Conservation (phyloP, 2,888 invertebrate genomes). For the Cephus nigrinus region DNA sequence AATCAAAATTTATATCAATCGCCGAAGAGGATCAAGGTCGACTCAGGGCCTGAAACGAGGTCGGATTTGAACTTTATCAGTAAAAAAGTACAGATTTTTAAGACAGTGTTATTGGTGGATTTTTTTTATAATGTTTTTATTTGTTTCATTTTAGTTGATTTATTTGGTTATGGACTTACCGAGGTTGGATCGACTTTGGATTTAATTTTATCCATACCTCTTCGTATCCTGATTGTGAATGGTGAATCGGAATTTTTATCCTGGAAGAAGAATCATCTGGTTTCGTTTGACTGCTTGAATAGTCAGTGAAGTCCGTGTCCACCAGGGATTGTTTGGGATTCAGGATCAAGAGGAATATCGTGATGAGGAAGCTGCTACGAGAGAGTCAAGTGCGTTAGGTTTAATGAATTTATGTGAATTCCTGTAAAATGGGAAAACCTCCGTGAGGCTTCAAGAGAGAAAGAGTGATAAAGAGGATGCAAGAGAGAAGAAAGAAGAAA, state of each 20-base stretch:
- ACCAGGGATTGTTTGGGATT: background rate
- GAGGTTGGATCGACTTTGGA: background rate
- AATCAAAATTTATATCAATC: background rate
- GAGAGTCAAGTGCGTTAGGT: background rate
- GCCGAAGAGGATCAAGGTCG: background rate
- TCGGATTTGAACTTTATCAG: background rate
- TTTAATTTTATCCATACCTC: background rate
- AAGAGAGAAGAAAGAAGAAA: slow-evolving; percentile 10
- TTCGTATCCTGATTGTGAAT: background rate
- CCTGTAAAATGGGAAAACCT: background rate
- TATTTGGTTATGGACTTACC: background rate
- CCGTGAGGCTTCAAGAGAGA: background rate
- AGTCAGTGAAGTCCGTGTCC: background rate
- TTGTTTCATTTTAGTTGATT: background rate
- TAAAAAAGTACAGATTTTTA: background rate
- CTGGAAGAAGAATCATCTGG: background rate
- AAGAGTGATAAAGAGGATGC: slow-evolving; percentile 4
- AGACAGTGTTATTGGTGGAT: background rate
- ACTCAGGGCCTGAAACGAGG: background rate
- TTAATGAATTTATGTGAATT: background rate
- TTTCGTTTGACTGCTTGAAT: background rate
- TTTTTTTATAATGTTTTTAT: background rate
- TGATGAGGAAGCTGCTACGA: background rate
- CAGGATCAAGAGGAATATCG: background rate
- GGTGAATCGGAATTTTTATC: background rate